Percentiles rank a stretch among this genome's conserved stretches.
Conservation (phyloP, 2,797 vertebrate species). For the Darevskia mixta region DNA sequence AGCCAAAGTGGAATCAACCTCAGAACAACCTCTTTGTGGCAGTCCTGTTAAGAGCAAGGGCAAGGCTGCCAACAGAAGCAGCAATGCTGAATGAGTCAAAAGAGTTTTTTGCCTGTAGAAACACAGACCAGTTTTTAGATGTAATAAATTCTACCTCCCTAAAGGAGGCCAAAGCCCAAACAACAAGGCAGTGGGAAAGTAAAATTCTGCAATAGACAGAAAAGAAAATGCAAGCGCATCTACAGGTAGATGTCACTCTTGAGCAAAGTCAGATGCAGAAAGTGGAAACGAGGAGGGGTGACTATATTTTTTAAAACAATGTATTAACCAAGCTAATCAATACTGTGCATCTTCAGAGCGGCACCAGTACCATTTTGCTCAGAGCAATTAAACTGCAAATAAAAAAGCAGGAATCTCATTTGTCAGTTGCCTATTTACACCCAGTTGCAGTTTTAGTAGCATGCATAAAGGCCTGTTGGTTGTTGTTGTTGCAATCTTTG, state of each 20-base stretch:
- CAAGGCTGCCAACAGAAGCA: neutral
- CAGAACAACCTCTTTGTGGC: neutral
- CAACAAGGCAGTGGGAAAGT: neutral
- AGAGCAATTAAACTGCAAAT: neutral
- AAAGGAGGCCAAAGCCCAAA: neutral
- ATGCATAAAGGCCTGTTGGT: neutral
- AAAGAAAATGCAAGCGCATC: neutral
- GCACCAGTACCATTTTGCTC: neutral
- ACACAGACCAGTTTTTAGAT: neutral
- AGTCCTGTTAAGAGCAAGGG: neutral
- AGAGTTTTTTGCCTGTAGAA: neutral
- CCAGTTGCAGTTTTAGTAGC: neutral
- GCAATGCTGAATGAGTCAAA: neutral
- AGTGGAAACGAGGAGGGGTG: neutral
- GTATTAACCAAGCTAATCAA: neutral
- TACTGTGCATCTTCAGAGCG: neutral
- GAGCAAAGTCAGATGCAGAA: neutral
- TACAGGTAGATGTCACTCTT: constrained; percentile 5
- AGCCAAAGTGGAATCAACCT: neutral
- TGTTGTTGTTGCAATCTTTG: neutral
- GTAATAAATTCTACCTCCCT: neutral
- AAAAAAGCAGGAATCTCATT: neutral
- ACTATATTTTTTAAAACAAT: too few species aligned
- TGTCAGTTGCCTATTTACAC: neutral
- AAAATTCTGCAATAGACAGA: neutral